Evolutionary conservation across 1,140 invertebrate genomes (phyloP).

Genomic region (Philotrypesis tridentata): DNA sequence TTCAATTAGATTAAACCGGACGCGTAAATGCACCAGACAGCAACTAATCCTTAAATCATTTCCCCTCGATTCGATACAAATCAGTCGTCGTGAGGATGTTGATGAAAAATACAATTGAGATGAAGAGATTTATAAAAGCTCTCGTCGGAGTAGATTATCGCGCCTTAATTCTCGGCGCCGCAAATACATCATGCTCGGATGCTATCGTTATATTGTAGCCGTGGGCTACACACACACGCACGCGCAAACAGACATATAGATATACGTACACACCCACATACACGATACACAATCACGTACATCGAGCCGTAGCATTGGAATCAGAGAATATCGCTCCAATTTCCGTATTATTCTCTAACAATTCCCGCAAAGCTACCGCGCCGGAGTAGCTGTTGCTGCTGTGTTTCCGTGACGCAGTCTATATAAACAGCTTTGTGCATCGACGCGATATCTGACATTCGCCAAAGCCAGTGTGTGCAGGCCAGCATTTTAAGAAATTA

Average conservation of each 20-base stretch:
- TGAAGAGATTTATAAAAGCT: not conserved
- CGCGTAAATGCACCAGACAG: no score
- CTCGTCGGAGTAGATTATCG: not conserved
- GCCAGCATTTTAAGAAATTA: not conserved
- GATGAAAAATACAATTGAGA: not conserved
- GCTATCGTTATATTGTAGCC: not conserved
- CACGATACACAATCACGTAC: constrained; percentile 17
- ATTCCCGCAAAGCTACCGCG: constrained; percentile 34
- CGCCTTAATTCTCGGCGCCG: not conserved
- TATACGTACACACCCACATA: not conserved
- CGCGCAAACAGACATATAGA: no score
- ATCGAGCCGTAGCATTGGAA: constrained; percentile 19
- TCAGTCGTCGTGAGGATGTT: not conserved
- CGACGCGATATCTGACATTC: not conserved
- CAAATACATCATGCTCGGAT: not conserved
- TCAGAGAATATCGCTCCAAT: constrained; percentile 42
- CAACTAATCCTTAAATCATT: not conserved
- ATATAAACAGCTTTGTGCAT: not conserved
- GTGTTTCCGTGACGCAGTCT: no score
- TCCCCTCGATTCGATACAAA: not conserved
- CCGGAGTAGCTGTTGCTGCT: not conserved
- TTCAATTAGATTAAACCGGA: not conserved
- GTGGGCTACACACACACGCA: not conserved
- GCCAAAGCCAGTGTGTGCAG: not conserved
- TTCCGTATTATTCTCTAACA: constrained; percentile 48